Base-by-base conservation (phyloP, 2,113 vertebrate genomes). In the Tragulus kanchil region DNA sequence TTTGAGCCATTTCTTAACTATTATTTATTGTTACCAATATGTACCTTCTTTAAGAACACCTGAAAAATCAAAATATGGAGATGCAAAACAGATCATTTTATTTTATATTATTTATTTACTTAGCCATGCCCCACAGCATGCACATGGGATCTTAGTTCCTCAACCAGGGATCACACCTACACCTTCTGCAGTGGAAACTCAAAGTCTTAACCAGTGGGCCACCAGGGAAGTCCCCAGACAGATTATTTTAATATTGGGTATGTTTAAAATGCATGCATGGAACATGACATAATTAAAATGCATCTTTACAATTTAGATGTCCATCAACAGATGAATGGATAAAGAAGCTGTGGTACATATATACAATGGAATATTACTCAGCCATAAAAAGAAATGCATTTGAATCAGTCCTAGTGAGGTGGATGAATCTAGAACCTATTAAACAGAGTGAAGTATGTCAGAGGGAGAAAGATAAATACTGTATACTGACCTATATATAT, bases 1-100 rank as follows among this genome's bases (percentile, higher is more conserved):
- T 21, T 78, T 77, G 59, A 67, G 16, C 26, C 45, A 69, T 78
- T 83, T 90, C 28, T 90, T 88, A 88, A 78, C n/a, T 87, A 54
- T 79, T 87, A 48, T 62, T 78, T 62, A 82, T 65, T 71, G 17
- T 54, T 90, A 87, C 19, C 83, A 94, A 36, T 36, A 93, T 26
- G 17, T 42, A 50, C 5, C 16, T 36, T 48, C 14, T 84, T 45
- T 28, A 62, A 83, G 26, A 88, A 92, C 75, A 69, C 17, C 3
- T 84, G 15, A 85, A 89, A 93, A 77, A 67, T 61, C 11, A 73
- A 69, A 95, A 61, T 52, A 28, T n/a, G 50, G 31, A 78, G 9
- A 78, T 13, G 15, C 23, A 73, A 81, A 79, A 42, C 28, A 77
- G 52, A 50, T 42, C 48, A 54, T 59, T 73, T 96, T 96, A 10